Conservation (phyloP, 2,888 invertebrate genomes). For the Platycheirus rosarum region DNA sequence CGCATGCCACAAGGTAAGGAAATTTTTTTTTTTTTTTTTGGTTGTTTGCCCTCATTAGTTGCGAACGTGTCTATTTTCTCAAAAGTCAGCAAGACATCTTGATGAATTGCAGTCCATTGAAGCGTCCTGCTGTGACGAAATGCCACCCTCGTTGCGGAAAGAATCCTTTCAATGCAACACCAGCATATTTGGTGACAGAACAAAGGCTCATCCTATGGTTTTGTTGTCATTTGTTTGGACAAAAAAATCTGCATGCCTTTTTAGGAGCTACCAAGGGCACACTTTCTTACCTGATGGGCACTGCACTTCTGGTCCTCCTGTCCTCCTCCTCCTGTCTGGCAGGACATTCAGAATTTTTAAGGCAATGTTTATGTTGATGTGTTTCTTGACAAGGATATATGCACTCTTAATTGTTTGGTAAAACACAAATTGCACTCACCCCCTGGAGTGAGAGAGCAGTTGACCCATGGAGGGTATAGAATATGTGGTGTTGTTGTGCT, state of each 20-base stretch:
- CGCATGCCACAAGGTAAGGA: conserved; percentile 58
- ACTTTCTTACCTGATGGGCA: conserved; percentile 56
- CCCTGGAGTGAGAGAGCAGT: conserved; percentile 70
- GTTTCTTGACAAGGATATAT: conserved; percentile 67
- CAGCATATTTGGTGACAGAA: conserved; percentile 71
- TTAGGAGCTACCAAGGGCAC: conserved; percentile 56
- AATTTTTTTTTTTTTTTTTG: too few relatives aligned
- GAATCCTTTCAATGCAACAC: conserved; percentile 80
- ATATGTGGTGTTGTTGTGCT: conserved; percentile 28
- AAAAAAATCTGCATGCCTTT: conserved; percentile 67
- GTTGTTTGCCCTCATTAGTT: conserved; percentile 69
- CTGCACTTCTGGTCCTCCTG: background rate
- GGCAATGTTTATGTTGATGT: conserved; percentile 44
- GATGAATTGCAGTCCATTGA: conserved; percentile 37
- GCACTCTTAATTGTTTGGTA: conserved; percentile 75
- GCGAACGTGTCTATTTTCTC: conserved; percentile 62
- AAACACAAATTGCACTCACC: conserved; percentile 76
- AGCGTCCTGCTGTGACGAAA: conserved; percentile 50
- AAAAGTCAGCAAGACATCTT: conserved; percentile 52
- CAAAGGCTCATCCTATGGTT: conserved; percentile 67
- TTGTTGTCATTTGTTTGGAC: conserved; percentile 61
- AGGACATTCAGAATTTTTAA: conserved; percentile 21
- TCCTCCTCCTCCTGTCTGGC: too few relatives aligned
- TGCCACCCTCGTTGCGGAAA: conserved; percentile 81
- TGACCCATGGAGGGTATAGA: conserved; percentile 59